Conservation (phyloP, 1,140 invertebrate species). For the Philotrypesis tridentata region DNA sequence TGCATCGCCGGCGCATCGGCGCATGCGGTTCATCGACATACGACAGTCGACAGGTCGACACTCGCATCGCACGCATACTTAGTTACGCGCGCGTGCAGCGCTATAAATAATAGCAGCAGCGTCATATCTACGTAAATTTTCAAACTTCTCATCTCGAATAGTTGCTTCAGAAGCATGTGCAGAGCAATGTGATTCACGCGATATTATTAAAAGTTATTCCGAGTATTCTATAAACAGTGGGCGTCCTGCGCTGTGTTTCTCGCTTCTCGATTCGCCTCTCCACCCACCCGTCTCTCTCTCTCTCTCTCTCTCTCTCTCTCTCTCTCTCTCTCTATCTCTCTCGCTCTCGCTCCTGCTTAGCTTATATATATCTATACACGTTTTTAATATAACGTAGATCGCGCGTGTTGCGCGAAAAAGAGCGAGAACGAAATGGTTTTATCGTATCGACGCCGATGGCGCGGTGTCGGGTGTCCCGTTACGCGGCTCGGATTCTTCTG, state of each 20-base stretch:
- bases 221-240: conserved; percentile 23
- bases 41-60: too few relatives aligned
- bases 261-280: not conserved
- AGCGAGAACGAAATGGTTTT: not conserved
- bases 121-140: conserved; percentile 29
- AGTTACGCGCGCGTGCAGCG: not conserved
- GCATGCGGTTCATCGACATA: conserved; percentile 8
- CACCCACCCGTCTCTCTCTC: too few relatives aligned
- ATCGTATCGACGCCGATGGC: conserved; percentile 36
- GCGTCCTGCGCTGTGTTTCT: not conserved
- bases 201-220: conserved; percentile 57
- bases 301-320: too few relatives aligned
- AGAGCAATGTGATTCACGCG: conserved; percentile 51
- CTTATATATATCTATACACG: too few relatives aligned
- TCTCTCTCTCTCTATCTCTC: too few relatives aligned
- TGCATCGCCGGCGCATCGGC: too few relatives aligned
- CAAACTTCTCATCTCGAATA: conserved; percentile 25
- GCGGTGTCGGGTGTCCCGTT: conserved; percentile 39
- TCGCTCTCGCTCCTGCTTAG: too few relatives aligned
- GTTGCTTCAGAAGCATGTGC: conserved; percentile 42
- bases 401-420: not conserved
- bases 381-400: not conserved
- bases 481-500: conserved; percentile 49
- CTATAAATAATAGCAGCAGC: conserved; percentile 38
- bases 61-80: too few relatives aligned